Conservation (phyloP, 2,888 invertebrate species). For the Noctua fimbriata region DNA sequence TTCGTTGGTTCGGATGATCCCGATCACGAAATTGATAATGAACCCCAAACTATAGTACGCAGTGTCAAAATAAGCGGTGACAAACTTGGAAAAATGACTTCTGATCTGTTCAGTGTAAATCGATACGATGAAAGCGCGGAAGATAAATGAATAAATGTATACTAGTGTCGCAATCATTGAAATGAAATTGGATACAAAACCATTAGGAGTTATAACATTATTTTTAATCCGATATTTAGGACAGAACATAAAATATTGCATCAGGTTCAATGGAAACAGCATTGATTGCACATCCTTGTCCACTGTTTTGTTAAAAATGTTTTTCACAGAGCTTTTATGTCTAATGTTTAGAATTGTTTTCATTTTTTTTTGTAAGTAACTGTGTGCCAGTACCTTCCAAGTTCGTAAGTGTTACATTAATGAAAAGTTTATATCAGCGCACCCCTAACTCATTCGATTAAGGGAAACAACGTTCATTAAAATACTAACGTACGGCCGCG, state of each 20-base stretch:
- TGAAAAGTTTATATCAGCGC: too few species aligned
- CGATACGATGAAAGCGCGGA: not conserved
- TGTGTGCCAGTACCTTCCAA: not conserved
- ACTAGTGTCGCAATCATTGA: not conserved
- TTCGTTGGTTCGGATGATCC: not conserved
- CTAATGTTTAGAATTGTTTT: not conserved
- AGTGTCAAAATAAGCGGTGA: not conserved
- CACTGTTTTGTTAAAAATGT: not conserved
- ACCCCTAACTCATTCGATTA: not conserved
- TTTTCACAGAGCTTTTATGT: not conserved
- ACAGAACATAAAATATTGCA: constrained; percentile 11
- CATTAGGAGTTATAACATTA: not conserved
- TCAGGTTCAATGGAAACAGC: constrained; percentile 18
- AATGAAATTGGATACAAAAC: not conserved
- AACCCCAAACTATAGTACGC: not conserved
- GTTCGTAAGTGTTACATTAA: not conserved
- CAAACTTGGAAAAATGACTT: not conserved
- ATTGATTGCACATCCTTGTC: constrained; percentile 10
- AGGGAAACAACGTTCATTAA: not conserved
- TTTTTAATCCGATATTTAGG: constrained; percentile 17
- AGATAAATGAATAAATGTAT: not conserved
- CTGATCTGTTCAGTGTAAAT: not conserved
- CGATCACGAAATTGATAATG: not conserved
- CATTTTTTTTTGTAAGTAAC: not conserved
- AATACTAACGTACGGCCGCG: not conserved